phyloP scores from a whole-genome alignment of 2,888 invertebrate genomes.

The Hypercompe scribonia region DNA sequence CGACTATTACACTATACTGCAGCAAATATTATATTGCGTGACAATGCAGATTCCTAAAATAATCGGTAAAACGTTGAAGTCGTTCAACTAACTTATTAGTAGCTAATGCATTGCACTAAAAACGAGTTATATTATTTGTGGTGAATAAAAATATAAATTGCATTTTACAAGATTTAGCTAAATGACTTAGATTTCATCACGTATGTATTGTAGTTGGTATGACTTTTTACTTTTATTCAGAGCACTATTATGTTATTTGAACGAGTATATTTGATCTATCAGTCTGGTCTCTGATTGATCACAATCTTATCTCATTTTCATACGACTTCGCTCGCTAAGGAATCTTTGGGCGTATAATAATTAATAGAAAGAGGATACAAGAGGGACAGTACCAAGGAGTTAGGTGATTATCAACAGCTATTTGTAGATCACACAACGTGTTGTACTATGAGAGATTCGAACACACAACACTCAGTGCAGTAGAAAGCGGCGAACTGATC shows the following conservation, averaged over 20 bases:
- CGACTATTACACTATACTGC: background rate
- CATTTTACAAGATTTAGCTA: background rate
- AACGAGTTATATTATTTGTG: background rate
- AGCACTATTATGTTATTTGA: background rate
- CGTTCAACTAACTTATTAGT: background rate
- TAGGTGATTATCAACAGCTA: background rate
- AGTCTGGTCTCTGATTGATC: background rate
- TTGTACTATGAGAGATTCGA: too few relatives aligned
- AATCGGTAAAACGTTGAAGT: background rate
- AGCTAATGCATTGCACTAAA: background rate
- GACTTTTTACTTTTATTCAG: too few relatives aligned
- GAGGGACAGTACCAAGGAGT: background rate
- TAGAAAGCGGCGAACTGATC: too few relatives aligned
- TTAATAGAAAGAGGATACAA: too few relatives aligned
- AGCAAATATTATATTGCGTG: background rate
- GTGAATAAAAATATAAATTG: background rate
- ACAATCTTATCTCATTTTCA: background rate
- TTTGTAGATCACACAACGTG: too few relatives aligned
- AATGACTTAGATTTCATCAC: background rate
- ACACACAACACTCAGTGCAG: too few relatives aligned
- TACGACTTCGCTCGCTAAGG: too few relatives aligned
- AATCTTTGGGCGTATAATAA: too few relatives aligned
- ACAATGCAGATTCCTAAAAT: background rate
- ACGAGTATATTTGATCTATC: background rate
- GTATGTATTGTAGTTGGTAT: too few relatives aligned